phyloP scores from a whole-genome alignment of 30 jellyfish, hydroid and myxozoan species.

The Catostylus mosaicus region DNA sequence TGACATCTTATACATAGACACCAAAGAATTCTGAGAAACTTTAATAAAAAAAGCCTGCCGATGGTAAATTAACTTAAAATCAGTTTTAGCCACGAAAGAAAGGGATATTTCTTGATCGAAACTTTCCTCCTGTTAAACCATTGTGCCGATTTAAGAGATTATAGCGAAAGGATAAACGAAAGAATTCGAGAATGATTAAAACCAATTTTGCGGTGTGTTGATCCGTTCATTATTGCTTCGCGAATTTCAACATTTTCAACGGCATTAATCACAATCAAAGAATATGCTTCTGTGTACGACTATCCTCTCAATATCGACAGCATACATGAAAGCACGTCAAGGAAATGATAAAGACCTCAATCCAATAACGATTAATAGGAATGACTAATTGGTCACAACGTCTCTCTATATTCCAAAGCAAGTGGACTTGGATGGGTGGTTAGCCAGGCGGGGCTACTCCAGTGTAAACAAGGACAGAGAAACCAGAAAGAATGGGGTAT shows the following conservation, averaged over 20 bases:
- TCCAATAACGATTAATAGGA: too few relatives aligned
- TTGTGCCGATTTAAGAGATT: slow-evolving; percentile 21
- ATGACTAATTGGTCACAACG: too few relatives aligned
- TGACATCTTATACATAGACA: too few relatives aligned
- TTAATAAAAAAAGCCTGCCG: background rate
- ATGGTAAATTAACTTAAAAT: background rate
- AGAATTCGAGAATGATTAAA: background rate
- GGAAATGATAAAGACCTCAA: too few relatives aligned
- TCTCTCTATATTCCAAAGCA: too few relatives aligned
- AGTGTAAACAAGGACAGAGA: too few relatives aligned
- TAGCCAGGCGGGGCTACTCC: too few relatives aligned
- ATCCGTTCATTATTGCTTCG: background rate
- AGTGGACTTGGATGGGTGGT: too few relatives aligned
- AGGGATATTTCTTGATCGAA: background rate
- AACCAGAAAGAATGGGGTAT: too few relatives aligned
- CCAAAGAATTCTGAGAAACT: background rate
- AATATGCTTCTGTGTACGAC: background rate
- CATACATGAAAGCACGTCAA: too few relatives aligned
- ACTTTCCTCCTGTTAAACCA: background rate
- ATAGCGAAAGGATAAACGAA: background rate
- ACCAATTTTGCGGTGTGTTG: slow-evolving; percentile 15
- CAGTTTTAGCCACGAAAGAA: background rate
- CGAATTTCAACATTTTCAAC: background rate
- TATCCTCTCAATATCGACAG: too few relatives aligned
- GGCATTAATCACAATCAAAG: too few relatives aligned